These are phyloP conservation scores for Oreocharis arfaki DNA, from an alignment of 2,113 vertebrate species.

Conservation along the genomic window DNA sequence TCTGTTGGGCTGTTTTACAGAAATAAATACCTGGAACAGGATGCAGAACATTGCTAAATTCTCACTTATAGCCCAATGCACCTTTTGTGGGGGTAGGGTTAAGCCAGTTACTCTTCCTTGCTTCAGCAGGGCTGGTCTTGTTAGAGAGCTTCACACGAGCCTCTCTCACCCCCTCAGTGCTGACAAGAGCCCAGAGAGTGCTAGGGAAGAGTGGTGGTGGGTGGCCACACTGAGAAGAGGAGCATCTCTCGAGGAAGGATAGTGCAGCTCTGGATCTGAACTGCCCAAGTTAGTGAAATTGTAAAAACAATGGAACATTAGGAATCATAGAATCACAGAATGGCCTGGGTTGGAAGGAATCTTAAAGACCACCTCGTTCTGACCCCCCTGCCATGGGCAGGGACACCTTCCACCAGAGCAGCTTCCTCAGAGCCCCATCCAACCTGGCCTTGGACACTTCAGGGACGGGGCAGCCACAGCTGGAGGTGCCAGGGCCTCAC, in stretches of 20 bases:
- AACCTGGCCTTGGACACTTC: not conserved
- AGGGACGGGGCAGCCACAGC: not conserved
- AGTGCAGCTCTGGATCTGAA: not conserved
- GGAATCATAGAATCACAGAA: not conserved
- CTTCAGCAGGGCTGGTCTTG: not conserved
- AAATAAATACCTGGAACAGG: not conserved
- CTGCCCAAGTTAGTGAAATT: not conserved
- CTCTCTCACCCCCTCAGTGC: not conserved
- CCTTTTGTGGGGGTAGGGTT: not conserved
- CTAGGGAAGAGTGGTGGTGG: accelerated
- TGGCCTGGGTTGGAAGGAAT: not conserved
- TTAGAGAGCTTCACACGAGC: not conserved
- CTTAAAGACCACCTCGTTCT: accelerated
- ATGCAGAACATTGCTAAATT: not conserved
- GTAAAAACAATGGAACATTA: not conserved
- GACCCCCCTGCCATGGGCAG: not conserved
- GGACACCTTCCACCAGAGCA: not conserved
- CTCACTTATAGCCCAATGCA: not conserved
- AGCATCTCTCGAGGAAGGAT: not conserved
- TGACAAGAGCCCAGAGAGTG: not conserved
- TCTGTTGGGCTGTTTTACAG: not conserved
- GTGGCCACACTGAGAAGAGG: not conserved
- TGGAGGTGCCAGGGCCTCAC: not conserved
- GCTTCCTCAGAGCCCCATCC: not conserved
- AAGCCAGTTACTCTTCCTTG: not conserved